phyloP scores from a whole-genome alignment of 2,888 invertebrate species.

The Sympetrum striolatum region DNA sequence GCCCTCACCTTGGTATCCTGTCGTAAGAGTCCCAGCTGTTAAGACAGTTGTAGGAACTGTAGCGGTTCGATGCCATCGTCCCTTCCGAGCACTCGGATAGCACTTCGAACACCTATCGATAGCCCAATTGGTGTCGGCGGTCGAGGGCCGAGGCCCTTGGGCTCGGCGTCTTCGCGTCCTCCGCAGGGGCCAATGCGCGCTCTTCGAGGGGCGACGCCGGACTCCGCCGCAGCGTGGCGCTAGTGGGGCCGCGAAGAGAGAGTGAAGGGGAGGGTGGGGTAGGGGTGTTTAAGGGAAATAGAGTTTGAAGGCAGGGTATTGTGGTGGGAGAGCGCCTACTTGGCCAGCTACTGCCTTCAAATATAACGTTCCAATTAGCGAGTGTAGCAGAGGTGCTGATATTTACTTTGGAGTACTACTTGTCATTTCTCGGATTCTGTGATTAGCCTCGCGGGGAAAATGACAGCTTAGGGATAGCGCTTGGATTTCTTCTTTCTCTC shows the following conservation, averaged over 20 bases:
- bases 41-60: constrained; percentile 88
- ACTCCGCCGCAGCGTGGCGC: constrained; percentile 26
- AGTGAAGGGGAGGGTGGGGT: background rate
- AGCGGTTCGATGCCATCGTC: constrained; percentile 76
- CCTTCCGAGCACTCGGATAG: background rate
- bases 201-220: background rate
- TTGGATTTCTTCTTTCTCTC: too few relatives aligned
- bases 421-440: too few relatives aligned
- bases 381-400: background rate
- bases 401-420: too few relatives aligned
- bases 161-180: background rate
- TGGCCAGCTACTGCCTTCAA: background rate
- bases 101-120: background rate
- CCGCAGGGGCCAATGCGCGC: constrained; percentile 1
- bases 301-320: background rate
- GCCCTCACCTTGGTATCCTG: constrained; percentile 80
- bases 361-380: background rate
- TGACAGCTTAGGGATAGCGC: too few relatives aligned
- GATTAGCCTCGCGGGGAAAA: too few relatives aligned
- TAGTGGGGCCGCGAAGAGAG: background rate
- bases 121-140: background rate
- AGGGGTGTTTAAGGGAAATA: background rate
- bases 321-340: background rate
- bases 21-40: constrained; percentile 92
- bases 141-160: background rate